Evolutionary conservation across 2,888 invertebrate genomes (phyloP).

Genomic region (Mylabris sibirica): DNA sequence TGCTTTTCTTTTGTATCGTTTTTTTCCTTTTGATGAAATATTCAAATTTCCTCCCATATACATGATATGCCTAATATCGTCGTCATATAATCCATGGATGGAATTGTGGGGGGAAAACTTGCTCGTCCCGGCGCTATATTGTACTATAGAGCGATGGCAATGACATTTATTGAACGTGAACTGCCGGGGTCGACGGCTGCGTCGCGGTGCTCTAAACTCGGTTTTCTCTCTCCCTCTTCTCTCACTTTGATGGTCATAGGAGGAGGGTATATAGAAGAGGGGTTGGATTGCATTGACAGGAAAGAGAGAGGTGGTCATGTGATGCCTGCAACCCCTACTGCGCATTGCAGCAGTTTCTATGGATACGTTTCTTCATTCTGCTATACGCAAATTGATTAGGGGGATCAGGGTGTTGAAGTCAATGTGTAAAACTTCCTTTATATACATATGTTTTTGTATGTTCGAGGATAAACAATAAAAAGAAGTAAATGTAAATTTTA

Average conservation of each 20-base stretch:
- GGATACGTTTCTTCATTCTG: constrained; percentile 48
- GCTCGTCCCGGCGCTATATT: constrained; percentile 1
- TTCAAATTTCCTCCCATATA: neutral
- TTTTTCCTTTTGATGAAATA: constrained; percentile 29
- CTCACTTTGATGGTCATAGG: constrained; percentile 52
- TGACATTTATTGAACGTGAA: constrained; percentile 67
- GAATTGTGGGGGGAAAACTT: neutral
- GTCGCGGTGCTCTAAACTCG: constrained; percentile 52
- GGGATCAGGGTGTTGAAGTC: neutral
- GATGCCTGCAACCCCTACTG: constrained; percentile 53
- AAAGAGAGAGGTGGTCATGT: constrained; percentile 43
- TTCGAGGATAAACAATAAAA: neutral
- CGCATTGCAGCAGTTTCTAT: constrained; percentile 57
- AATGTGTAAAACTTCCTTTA: neutral
- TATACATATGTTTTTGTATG: no score
- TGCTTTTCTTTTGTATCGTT: neutral
- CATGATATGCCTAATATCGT: neutral
- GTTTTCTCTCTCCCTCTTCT: constrained; percentile 38
- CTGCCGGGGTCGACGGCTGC: constrained; percentile 61
- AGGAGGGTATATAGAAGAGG: constrained; percentile 18
- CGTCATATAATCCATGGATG: neutral
- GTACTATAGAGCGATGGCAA: constrained; percentile 58
- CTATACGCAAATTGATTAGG: constrained; percentile 30
- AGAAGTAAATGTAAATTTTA: neutral
- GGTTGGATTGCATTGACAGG: constrained; percentile 41